A percentile compares a stretch with the other conserved stretches of the same genome.
These are phyloP conservation scores for Tridacna gigas DNA, from an alignment of 2,888 invertebrate species.

Conservation along the genomic window DNA sequence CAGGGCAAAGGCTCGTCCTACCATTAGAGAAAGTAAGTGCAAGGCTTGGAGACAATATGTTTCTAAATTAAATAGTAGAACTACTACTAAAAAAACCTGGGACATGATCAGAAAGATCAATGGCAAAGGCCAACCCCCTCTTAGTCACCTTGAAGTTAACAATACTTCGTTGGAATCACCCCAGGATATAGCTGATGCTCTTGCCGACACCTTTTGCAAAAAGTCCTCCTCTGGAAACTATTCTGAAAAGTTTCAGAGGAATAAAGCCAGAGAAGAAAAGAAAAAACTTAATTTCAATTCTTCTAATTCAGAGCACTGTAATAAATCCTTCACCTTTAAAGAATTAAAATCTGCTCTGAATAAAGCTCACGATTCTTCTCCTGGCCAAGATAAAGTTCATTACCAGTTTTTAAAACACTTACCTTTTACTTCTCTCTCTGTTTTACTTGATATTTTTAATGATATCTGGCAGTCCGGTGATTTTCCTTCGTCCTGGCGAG, in stretches of 20 bases:
- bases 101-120: not conserved
- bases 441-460: conserved; percentile 40
- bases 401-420: conserved; percentile 35
- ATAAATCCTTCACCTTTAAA: not conserved
- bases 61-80: not conserved
- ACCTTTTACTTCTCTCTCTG: not conserved
- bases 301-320: not conserved
- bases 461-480: conserved; percentile 43
- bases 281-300: not conserved
- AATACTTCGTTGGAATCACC: not conserved
- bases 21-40: not conserved
- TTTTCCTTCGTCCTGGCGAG: conserved; percentile 46
- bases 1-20: not conserved
- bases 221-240: not conserved
- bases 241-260: not conserved
- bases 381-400: conserved; percentile 41
- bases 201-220: not conserved
- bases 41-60: not conserved
- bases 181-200: not conserved
- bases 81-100: not conserved
- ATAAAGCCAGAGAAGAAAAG: not conserved
- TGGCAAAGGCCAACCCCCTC: not conserved
- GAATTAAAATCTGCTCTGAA: not conserved
- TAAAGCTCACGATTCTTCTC: conserved; percentile 25
- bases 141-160: not conserved